Conservation (phyloP, 2,888 invertebrate species). For the Cantharis flavilabris region DNA sequence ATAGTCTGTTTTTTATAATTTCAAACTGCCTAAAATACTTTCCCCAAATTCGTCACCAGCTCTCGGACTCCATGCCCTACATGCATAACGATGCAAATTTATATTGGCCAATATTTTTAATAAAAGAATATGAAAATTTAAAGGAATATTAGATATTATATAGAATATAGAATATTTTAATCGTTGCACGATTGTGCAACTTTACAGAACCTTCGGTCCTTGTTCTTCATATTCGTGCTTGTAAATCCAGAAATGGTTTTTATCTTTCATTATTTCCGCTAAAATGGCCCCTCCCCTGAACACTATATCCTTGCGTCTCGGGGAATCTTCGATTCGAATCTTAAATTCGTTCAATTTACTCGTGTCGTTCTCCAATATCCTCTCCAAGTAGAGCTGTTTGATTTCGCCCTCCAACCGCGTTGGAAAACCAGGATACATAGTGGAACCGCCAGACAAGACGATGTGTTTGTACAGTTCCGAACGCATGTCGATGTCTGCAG, state of each 20-base stretch:
- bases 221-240: conserved; percentile 93
- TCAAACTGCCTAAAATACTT: no score
- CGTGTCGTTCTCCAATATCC: conserved; percentile 93
- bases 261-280: conserved; percentile 97
- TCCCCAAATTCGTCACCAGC: no score
- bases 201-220: conserved; percentile 71
- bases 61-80: no score
- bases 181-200: conserved; percentile 57
- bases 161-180: no score
- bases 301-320: conserved; percentile 98
- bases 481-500: conserved; percentile 94
- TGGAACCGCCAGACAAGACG: conserved; percentile 96
- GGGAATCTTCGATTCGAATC: conserved; percentile 98
- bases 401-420: conserved; percentile 96
- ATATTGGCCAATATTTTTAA: no score
- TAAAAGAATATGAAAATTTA: no score
- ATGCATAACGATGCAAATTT: no score
- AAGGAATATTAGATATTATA: no score
- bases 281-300: conserved; percentile 98
- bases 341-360: conserved; percentile 97
- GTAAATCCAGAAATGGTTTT: conserved; percentile 96
- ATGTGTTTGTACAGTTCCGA: conserved; percentile 98
- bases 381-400: conserved; percentile 95
- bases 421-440: conserved; percentile 99
- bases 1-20: no score